A percentile compares a stretch with the other conserved stretches of the same genome.
These are phyloP conservation scores for Lethocerus indicus DNA, from an alignment of 1,140 invertebrate genomes.

Conservation along the genomic window DNA sequence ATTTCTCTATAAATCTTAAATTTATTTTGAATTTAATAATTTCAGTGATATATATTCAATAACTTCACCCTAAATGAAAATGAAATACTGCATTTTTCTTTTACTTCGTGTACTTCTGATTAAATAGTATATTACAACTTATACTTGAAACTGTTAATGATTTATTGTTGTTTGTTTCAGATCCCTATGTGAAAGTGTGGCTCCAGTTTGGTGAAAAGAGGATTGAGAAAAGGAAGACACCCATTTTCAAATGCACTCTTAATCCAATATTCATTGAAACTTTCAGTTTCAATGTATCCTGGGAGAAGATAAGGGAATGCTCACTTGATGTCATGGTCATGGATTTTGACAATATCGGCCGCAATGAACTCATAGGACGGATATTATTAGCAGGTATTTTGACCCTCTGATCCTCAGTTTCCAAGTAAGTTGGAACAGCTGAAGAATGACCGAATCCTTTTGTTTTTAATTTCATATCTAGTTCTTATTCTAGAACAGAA, in stretches of 20 bases:
- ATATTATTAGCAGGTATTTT: constrained; percentile 65
- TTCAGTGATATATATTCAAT: no score
- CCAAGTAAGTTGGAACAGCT: background rate
- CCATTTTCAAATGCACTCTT: constrained; percentile 82
- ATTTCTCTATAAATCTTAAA: no score
- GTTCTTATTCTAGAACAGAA: background rate
- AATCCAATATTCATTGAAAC: constrained; percentile 87
- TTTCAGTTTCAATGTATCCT: constrained; percentile 82
- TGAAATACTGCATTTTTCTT: no score
- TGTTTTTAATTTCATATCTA: background rate
- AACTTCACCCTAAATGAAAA: no score
- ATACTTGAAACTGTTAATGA: background rate
- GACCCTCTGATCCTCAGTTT: no score
- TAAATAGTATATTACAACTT: no score
- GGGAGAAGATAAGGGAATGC: constrained; percentile 87
- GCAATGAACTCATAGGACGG: constrained; percentile 81
- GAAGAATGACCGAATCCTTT: background rate
- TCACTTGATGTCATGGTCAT: constrained; percentile 84
- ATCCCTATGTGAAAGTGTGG: constrained; percentile 95
- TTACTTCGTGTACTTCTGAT: no score
- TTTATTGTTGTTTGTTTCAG: constrained; percentile 32
- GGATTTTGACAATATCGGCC: constrained; percentile 87
- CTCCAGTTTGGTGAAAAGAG: constrained; percentile 85
- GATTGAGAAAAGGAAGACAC: constrained; percentile 90
- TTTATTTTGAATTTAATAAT: no score